A percentile compares a stretch with the other conserved stretches of the same genome.
phyloP scores from a whole-genome alignment of 2,797 vertebrate species.

The Esox masquinongy region DNA sequence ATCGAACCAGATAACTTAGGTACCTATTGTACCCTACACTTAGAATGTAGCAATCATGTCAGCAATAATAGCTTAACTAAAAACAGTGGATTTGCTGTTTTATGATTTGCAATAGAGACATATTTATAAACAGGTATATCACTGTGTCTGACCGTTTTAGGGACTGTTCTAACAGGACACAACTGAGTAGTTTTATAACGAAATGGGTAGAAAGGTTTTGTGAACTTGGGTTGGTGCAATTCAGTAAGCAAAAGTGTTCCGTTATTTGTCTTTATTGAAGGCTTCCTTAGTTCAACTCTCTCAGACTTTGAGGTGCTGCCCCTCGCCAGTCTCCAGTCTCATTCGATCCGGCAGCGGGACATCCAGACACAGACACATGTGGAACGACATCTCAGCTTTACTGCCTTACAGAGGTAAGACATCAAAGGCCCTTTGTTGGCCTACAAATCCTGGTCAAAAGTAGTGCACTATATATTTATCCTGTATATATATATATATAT shows the following conservation, averaged over 20 bases:
- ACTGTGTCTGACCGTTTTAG: neutral
- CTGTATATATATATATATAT: no score
- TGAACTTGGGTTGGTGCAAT: neutral
- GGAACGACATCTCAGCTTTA: conserved; percentile 87
- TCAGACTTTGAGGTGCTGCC: conserved; percentile 89
- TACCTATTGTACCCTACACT: no score
- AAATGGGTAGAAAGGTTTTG: neutral
- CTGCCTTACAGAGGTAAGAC: conserved; percentile 84
- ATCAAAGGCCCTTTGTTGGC: neutral
- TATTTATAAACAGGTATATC: neutral
- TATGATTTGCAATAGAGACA: neutral
- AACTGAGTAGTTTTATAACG: neutral
- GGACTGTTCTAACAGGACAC: neutral
- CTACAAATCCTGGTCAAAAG: neutral
- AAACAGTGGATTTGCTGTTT: neutral
- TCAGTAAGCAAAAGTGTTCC: neutral
- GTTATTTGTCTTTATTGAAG: conserved; percentile 35
- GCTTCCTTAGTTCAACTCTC: conserved; percentile 79
- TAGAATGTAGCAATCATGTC: neutral
- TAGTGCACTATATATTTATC: neutral
- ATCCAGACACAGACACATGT: conserved; percentile 79
- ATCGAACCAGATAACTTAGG: no score
- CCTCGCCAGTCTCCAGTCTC: conserved; percentile 82
- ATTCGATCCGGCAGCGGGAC: conserved; percentile 86
- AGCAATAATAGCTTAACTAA: neutral